A percentile compares a stretch with the other conserved stretches of the same genome.
Evolutionary conservation across 2,888 invertebrate genomes (phyloP).

Genomic region (Tholera decimalis): DNA sequence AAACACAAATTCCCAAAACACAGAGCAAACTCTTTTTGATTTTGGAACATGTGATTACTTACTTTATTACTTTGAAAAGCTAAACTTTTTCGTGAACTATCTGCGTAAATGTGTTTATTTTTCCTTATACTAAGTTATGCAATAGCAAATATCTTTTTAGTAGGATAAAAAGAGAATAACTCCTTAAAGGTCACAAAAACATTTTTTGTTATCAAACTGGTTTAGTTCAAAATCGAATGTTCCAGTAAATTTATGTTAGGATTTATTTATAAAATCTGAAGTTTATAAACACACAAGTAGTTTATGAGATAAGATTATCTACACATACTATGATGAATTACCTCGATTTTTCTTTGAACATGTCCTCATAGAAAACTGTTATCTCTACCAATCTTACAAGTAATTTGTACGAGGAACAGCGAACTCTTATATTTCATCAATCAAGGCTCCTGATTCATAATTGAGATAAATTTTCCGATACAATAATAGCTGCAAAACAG

Average conservation of each 20-base stretch:
- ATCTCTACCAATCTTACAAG: constrained; percentile 27
- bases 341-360: not conserved
- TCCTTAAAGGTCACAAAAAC: not conserved
- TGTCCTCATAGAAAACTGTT: constrained; percentile 1
- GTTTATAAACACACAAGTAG: not conserved
- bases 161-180: not conserved
- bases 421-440: not conserved
- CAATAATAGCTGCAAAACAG: not conserved
- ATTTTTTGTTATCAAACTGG: not conserved
- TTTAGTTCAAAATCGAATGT: constrained; percentile 13
- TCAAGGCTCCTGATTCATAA: constrained; percentile 16
- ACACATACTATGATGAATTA: not conserved
- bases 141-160: not conserved
- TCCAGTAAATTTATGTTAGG: not conserved
- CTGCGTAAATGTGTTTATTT: not conserved
- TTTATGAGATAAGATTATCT: constrained; percentile 34
- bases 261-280: not conserved
- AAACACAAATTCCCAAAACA: too few species aligned
- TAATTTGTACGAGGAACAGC: not conserved
- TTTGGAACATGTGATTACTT: too few species aligned
- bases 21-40: too few species aligned
- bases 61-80: not conserved
- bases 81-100: too few species aligned
- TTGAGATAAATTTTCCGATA: constrained; percentile 21
- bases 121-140: too few species aligned